Percentiles rank a stretch among this genome's conserved stretches.
These are phyloP conservation scores for Drosophila quasianomalipes DNA, from an alignment of 2,888 invertebrate genomes.

Conservation along the genomic window DNA sequence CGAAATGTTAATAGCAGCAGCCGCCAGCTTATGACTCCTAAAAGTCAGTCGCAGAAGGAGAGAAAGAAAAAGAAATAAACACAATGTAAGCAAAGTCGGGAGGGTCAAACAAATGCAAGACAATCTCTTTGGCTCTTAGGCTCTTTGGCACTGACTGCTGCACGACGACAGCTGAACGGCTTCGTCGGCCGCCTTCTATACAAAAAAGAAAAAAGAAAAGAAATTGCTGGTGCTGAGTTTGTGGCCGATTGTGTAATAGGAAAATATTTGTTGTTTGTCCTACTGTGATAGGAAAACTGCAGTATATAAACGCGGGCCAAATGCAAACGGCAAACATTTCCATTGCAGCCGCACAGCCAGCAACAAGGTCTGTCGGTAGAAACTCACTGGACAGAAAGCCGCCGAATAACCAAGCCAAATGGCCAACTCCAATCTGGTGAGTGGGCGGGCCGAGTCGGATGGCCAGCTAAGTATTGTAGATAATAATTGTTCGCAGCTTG, in stretches of 20 bases:
- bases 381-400: conserved; percentile 10
- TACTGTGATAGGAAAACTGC: conserved; percentile 29
- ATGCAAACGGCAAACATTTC: conserved; percentile 64
- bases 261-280: conserved; percentile 61
- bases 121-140: conserved; percentile 42
- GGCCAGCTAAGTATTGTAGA: conserved; percentile 1
- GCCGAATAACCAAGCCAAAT: conserved; percentile 47
- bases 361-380: conserved; percentile 33
- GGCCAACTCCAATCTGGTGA: conserved; percentile 67
- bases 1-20: conserved; percentile 13
- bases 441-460: conserved; percentile 19
- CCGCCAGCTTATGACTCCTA: neutral
- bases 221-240: conserved; percentile 10
- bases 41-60: neutral
- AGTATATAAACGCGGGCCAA: conserved; percentile 63
- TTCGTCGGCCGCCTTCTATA: conserved; percentile 29
- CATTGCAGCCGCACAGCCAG: conserved; percentile 52
- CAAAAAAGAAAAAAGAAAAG: neutral
- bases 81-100: conserved; percentile 5
- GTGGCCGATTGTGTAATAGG: conserved; percentile 70
- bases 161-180: conserved; percentile 13
- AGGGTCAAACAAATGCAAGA: conserved; percentile 47
- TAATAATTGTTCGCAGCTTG: conserved; percentile 25
- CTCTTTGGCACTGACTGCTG: neutral
- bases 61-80: conserved; percentile 27